Percentiles rank a stretch among this genome's conserved stretches.
These are phyloP conservation scores for Lasioglossum villosulum DNA, from an alignment of 2,888 invertebrate genomes.

Conservation along the genomic window DNA sequence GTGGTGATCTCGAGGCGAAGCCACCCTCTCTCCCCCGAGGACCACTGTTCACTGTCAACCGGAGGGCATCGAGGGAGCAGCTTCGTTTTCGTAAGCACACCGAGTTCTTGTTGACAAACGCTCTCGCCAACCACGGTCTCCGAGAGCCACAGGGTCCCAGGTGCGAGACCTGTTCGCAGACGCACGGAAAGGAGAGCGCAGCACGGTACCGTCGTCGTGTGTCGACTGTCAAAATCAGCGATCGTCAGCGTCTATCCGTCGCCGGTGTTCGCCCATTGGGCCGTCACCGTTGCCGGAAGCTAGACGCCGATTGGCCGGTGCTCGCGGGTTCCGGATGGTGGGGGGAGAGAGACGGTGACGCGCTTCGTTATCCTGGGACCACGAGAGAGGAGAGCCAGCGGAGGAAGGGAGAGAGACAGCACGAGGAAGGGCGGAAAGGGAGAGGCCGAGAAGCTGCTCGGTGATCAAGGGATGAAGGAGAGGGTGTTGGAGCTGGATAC, in stretches of 20 bases:
- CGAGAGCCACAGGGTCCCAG: background rate
- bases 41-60: slow-evolving; percentile 4
- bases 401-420: slow-evolving; percentile 66
- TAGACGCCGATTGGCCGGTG: slow-evolving; percentile 68
- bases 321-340: slow-evolving; percentile 34
- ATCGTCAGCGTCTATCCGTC: slow-evolving; percentile 68
- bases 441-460: slow-evolving; percentile 63
- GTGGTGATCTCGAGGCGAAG: background rate
- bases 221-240: slow-evolving; percentile 77
- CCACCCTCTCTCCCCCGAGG: slow-evolving; percentile 2
- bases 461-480: slow-evolving; percentile 7
- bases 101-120: background rate
- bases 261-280: slow-evolving; percentile 69
- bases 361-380: slow-evolving; percentile 52
- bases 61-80: background rate
- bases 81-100: background rate
- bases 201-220: slow-evolving; percentile 70
- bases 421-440: slow-evolving; percentile 84
- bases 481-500: background rate
- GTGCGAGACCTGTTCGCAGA: background rate
- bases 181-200: slow-evolving; percentile 43
- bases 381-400: slow-evolving; percentile 39
- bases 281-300: slow-evolving; percentile 70
- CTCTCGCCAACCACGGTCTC: background rate
- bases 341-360: slow-evolving; percentile 55